phyloP scores from a whole-genome alignment of 2,888 invertebrate genomes.

The Cancer borealis region DNA sequence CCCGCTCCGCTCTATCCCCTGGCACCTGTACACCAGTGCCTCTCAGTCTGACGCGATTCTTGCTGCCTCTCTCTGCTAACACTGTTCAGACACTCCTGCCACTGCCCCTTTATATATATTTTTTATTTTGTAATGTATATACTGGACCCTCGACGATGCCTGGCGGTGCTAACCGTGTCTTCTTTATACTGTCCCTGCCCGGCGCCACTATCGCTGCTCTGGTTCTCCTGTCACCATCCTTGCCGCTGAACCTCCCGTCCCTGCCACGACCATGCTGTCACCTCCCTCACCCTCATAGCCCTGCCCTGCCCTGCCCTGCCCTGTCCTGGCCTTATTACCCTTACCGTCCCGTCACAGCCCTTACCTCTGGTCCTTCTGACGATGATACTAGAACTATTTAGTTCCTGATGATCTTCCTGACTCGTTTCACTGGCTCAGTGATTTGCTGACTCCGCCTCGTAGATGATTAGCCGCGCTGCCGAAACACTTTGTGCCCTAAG shows the following conservation, averaged over 20 bases:
- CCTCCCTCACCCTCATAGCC: neutral
- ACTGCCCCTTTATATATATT: neutral
- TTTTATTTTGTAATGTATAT: neutral
- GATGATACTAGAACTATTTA: neutral
- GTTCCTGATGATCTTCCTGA: neutral
- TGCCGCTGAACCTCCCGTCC: neutral
- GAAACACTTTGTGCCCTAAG: neutral
- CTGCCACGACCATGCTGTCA: neutral
- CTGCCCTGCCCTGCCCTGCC: neutral
- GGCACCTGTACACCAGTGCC: neutral
- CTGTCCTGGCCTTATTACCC: neutral
- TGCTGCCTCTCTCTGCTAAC: neutral
- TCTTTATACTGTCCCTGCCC: neutral
- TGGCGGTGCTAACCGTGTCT: neutral
- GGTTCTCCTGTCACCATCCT: neutral
- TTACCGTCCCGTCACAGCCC: neutral
- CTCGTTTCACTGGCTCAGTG: neutral
- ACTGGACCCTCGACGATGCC: neutral
- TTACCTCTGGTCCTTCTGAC: neutral
- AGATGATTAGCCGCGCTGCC: neutral
- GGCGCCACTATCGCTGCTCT: neutral
- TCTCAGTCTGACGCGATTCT: neutral
- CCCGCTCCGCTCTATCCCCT: neutral
- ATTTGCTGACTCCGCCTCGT: neutral
- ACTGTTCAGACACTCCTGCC: neutral